A percentile compares a stretch with the other conserved stretches of the same genome.
Evolutionary conservation across 2,888 invertebrate genomes (phyloP).

Genomic region (Abscondita cerata): DNA sequence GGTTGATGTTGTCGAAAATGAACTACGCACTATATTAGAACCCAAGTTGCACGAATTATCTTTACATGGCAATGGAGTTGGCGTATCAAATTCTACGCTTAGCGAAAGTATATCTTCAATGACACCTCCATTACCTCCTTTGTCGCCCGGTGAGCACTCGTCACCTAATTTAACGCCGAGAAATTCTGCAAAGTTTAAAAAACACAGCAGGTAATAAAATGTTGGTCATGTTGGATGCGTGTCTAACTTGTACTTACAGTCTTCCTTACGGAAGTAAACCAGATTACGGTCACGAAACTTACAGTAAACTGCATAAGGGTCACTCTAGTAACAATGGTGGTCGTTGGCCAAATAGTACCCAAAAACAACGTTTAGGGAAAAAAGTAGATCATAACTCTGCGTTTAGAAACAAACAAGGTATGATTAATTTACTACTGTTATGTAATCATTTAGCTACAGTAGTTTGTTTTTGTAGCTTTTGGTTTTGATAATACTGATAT

Average conservation of each 20-base stretch:
- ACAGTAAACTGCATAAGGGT: conserved; percentile 55
- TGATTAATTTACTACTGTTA: conserved; percentile 36
- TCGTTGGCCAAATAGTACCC: conserved; percentile 54
- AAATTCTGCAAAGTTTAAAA: conserved; percentile 57
- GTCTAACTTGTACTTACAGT: conserved; percentile 55
- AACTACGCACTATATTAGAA: conserved; percentile 78
- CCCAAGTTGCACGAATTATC: conserved; percentile 72
- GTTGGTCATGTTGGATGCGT: conserved; percentile 5
- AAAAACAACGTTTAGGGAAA: conserved; percentile 63
- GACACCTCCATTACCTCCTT: conserved; percentile 79
- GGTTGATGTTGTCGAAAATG: conserved; percentile 83
- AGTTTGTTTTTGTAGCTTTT: conserved; percentile 65
- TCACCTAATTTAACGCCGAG: conserved; percentile 59
- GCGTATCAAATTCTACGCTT: conserved; percentile 70
- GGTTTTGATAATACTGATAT: conserved; percentile 77
- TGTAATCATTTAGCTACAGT: not conserved
- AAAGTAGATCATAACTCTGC: conserved; percentile 62
- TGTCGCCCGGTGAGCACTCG: conserved; percentile 70
- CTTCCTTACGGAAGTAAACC: conserved; percentile 70
- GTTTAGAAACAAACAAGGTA: conserved; percentile 67
- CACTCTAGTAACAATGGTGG: conserved; percentile 40
- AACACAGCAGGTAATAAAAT: conserved; percentile 52
- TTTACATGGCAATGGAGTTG: conserved; percentile 60
- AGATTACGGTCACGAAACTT: conserved; percentile 61
- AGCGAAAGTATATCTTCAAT: conserved; percentile 74